These are phyloP conservation scores for Sphyrna mokarran DNA, from an alignment of 2,113 vertebrate species.

Conservation along the genomic window DNA sequence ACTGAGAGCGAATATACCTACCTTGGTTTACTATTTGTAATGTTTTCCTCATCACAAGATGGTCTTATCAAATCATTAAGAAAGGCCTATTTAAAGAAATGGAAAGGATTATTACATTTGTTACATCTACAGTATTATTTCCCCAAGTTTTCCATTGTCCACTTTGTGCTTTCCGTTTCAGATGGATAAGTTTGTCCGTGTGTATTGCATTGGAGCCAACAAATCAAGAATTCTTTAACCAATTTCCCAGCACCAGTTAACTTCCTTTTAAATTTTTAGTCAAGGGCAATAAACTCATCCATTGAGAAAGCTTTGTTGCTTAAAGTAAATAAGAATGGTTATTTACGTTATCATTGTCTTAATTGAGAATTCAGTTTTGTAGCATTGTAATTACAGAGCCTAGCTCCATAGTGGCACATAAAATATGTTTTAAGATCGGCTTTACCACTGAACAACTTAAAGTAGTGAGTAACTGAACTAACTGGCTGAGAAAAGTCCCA, in stretches of 20 bases:
- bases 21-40: not conserved
- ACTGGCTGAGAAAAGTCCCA: not conserved
- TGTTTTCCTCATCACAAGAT: not conserved
- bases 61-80: slow-evolving; percentile 12
- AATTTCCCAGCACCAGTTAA: too few species aligned
- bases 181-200: not conserved
- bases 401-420: not conserved
- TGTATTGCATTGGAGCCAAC: not conserved
- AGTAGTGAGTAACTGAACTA: not conserved
- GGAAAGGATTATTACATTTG: not conserved
- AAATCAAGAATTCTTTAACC: not conserved
- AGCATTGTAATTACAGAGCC: not conserved
- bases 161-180: not conserved
- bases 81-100: slow-evolving; percentile 13
- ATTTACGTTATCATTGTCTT: not conserved
- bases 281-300: not conserved
- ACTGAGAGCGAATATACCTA: not conserved
- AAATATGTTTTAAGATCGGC: not conserved
- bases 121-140: not conserved
- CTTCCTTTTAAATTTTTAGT: not conserved
- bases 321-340: not conserved
- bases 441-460: not conserved
- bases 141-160: not conserved
- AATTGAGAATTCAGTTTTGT: not conserved
- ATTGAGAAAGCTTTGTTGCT: not conserved